A percentile compares a stretch with the other conserved stretches of the same genome.
Evolutionary conservation across 2,888 invertebrate genomes (phyloP).

Genomic region (Auanema freiburgensis): DNA sequence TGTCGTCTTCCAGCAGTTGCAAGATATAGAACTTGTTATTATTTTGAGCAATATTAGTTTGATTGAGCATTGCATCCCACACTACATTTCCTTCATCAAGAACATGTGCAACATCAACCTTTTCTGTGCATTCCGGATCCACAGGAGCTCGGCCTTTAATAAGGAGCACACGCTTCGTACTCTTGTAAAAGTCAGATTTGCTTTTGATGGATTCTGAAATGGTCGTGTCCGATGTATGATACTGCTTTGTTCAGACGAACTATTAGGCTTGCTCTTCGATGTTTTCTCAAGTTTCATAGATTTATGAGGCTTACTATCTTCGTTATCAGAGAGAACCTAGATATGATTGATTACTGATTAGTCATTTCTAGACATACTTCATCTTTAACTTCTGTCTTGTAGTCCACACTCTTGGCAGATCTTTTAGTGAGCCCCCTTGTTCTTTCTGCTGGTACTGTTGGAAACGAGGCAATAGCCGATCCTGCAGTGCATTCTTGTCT

Average conservation of each 20-base stretch:
- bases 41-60: conserved; percentile 69
- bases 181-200: not conserved
- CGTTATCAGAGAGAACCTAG: no score
- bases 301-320: no score
- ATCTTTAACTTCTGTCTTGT: not conserved
- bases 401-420: conserved; percentile 14
- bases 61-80: conserved; percentile 69
- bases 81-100: conserved; percentile 64
- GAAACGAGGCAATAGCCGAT: conserved; percentile 12
- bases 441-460: conserved; percentile 8
- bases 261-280: no score
- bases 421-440: conserved; percentile 16
- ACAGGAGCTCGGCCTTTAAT: conserved; percentile 65
- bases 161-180: conserved; percentile 7
- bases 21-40: conserved; percentile 70
- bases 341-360: no score
- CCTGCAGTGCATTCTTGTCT: conserved; percentile 10
- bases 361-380: no score
- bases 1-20: conserved; percentile 67
- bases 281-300: no score
- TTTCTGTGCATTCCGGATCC: conserved; percentile 64
- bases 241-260: no score
- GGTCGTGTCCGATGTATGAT: no score
- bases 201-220: no score
- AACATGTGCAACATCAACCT: conserved; percentile 64